Base-by-base conservation (phyloP, 2,888 invertebrate species). In the Lapara coniferarum region DNA sequence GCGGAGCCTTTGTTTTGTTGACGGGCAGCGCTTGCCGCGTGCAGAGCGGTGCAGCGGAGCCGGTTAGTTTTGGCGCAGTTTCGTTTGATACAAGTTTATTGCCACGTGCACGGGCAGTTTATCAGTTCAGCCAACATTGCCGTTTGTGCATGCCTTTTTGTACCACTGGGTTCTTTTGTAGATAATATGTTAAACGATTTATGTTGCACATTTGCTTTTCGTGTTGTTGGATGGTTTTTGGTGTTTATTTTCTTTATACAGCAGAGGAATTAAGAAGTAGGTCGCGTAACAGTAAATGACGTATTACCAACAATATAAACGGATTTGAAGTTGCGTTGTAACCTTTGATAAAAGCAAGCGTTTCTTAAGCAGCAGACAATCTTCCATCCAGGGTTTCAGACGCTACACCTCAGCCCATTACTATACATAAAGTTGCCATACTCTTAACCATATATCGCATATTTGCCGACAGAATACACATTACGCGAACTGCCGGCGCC, bases 1-100 rank as follows among this genome's bases (percentile, higher is more conserved):
- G 74, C 66, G 74, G 49, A 69, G 80, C 82, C 82, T 88, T 89
- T 89, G 89, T 89, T 89, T 89, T 89, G 89, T 89, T 89, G 86
- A 87, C 88, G 83, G 85, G 84, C 83, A 84, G 84, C 83, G 67
- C 84, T 84, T 76, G 84, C 80, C 74, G 59, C 59, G 49, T 19
- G 56, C 56, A 19, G 55, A 16, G 55, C 56, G 30, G 63, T 59
- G 59, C 59, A 16, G 63, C 49, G 49, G 19, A 49, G 63, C 63
- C 63, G 81, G 77, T 80, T 82, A 80, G 69, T 69, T 69, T 69
- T 66, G 69, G 69, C 67, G 56, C 55, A 44, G 56, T 46, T 67
- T 67, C 63, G 63, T 63, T 63, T 63, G 46, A 63, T 63, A 63
- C 63, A 63, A 63, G 46, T 63, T 63, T 63, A 63, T 63, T 63